Conservation (phyloP, 1,140 invertebrate species). For the Archivesica marissinica region DNA sequence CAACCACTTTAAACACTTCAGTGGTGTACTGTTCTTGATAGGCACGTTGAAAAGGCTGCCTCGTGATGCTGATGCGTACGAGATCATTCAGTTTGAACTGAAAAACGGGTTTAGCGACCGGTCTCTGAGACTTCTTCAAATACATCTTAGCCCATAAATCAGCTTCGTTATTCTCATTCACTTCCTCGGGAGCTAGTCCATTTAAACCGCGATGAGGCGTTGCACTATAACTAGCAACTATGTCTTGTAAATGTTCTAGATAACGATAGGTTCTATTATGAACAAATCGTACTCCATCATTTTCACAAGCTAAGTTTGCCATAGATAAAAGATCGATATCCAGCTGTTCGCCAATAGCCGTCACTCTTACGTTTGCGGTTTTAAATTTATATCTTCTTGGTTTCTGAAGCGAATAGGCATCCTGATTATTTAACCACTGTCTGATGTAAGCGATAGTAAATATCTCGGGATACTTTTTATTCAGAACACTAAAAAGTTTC, state of each 20-base stretch:
- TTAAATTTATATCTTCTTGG: constrained; percentile 21
- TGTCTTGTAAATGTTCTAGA: constrained; percentile 41
- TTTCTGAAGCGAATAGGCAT: constrained; percentile 6
- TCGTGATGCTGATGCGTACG: constrained; percentile 49
- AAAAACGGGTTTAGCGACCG: not conserved
- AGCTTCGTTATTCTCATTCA: constrained; percentile 53
- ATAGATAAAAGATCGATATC: constrained; percentile 9
- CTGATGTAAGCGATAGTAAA: not conserved
- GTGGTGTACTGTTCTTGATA: constrained; percentile 53
- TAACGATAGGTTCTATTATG: constrained; percentile 33
- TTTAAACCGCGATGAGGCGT: constrained; percentile 61
- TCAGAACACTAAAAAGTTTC: not conserved
- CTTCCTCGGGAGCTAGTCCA: constrained; percentile 54
- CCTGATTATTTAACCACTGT: constrained; percentile 30
- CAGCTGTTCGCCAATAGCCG: not conserved
- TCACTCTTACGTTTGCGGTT: not conserved
- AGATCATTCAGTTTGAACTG: constrained; percentile 53
- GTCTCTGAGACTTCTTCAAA: constrained; percentile 37
- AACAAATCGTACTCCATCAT: too few relatives aligned
- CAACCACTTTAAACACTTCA: constrained; percentile 51
- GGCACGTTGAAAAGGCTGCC: constrained; percentile 37
- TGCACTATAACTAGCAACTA: constrained; percentile 50
- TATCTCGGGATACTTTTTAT: constrained; percentile 20
- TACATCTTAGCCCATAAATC: constrained; percentile 59
- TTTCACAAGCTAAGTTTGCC: too few relatives aligned